Base-by-base conservation (phyloP, 2,888 invertebrate species). In the Nomada goodeniana region DNA sequence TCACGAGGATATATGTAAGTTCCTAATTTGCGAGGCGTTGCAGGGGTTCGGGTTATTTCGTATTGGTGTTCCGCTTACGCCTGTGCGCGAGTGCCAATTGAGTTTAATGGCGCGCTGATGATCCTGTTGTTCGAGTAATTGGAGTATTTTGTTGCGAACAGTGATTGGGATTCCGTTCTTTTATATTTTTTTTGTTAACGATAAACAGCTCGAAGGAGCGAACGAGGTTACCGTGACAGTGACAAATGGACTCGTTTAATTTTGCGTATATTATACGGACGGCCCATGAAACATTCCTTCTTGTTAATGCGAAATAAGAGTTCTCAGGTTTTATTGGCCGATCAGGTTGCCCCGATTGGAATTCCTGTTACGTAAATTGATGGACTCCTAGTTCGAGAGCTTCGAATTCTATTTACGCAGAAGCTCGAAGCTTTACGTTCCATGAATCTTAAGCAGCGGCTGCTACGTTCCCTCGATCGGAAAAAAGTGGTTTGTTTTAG, bases 101-200 rank as follows among this genome's bases (percentile, higher is more conserved):
- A 23, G 67, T 55, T 55, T 67, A 67, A 67, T 42, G 53, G 20
- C 36, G 53, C 53, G 53, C 53, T n/a, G 67, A 55, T 55, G 53
- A 67, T 42, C 36, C 36, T 20, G 55, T 53, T 67, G 67, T 67
- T 53, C 18, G 52, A 2, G 29, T 36, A 53, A 65, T 53, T 36
- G 52, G 29, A 10, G 36, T 20, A 65, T 52, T 53, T 53, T 52
- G 65, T 29, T 18, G n/a, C 52, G n/a, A 18, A 11, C 29, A n/a
- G 20, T 18, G 3, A 64, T 52, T 52, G 64, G 26, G 50, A 50
- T 29, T 50, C 15, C 36, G 7, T 29, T 64, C 26, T 50, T 64
- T 64, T 13, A 26, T 29, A 7, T 7, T 29, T 29, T 36, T 36
- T 36, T 23, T 23, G 23, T 23, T 7, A 36, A 36, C 57, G 11